phyloP scores from a whole-genome alignment of 1,140 invertebrate genomes.

The Saccostrea cuccullata region DNA sequence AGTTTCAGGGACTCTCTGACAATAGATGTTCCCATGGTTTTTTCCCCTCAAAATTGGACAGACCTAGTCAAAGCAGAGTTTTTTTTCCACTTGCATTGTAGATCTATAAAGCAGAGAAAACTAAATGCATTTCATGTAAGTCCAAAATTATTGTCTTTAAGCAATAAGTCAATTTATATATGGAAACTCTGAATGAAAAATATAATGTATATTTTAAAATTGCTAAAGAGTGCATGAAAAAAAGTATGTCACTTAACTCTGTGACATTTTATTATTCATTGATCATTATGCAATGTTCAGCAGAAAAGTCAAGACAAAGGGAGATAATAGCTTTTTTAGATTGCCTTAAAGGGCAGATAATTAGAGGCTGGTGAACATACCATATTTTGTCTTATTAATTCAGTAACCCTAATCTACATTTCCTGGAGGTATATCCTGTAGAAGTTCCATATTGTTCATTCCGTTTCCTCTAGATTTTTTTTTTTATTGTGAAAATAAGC shows the following conservation, averaged over 20 bases:
- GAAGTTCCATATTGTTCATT: neutral
- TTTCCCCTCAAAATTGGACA: neutral
- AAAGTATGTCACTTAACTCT: neutral
- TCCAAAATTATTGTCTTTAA: no score
- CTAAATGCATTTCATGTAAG: no score
- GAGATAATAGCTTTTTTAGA: neutral
- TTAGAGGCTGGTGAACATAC: neutral
- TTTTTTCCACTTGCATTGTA: neutral
- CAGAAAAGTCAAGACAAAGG: neutral
- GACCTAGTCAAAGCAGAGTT: neutral
- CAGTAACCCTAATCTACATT: neutral
- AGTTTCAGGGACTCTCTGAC: constrained; percentile 4
- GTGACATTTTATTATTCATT: neutral
- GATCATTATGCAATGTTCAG: neutral
- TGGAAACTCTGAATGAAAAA: no score
- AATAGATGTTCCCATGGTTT: neutral
- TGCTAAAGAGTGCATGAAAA: no score
- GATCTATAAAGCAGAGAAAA: no score
- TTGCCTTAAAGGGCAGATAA: neutral
- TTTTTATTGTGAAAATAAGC: constrained; percentile 16
- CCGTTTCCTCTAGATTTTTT: constrained; percentile 8
- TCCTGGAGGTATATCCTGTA: neutral
- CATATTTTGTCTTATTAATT: constrained; percentile 8
- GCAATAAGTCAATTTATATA: no score
- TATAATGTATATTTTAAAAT: no score